Evolutionary conservation across 2,888 invertebrate genomes (phyloP), one percentile per base, ranked within the genome.

Genomic region (Helobdella robusta): DNA sequence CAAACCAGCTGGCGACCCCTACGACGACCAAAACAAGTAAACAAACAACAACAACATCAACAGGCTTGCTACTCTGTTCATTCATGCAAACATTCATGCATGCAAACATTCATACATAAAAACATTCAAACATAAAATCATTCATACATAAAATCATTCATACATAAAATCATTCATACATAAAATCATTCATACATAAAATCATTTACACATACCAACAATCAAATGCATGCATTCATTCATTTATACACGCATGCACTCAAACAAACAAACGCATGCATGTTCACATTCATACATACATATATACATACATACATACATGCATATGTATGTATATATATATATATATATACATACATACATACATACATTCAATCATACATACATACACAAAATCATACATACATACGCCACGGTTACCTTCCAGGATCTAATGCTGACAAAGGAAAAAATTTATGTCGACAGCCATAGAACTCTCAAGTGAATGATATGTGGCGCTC

Each of bases 251-350:
- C 23, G 56, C 32, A 61, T 25, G 56, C 32, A 61, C 28, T 58
- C 25, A 61, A 15, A 61, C 32, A 61, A 15, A 61, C 32, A 61
- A 15, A 61, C 32, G 56, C 52, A 61, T 61, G 56, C 52, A 61
- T 61, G 56, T 28, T 58, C 56, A 61, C 52, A 56, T 61, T 58
- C 61, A 56, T 61, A 61, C 61, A 56, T 61, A 58, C 61, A 56
- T 61, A 58, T 54, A 56, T 61, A 61, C 52, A 28, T 61, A 59
- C 59, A 32, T 59, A 59, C 59, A 32, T 59, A 59, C 59, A 32
- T 59, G 30, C 59, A 32, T 59, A 59, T 32, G 20, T 59, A 59
- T 32, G 20, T 59, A 59, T 32, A 32, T 59, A 59, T 32, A 32
- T 59, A 59, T 59, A 59, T 32, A 32, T 59, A 59, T 32, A 59